These are phyloP conservation scores for Drosophila setosimentum DNA, from an alignment of 2,888 invertebrate species.

Conservation along the genomic window DNA sequence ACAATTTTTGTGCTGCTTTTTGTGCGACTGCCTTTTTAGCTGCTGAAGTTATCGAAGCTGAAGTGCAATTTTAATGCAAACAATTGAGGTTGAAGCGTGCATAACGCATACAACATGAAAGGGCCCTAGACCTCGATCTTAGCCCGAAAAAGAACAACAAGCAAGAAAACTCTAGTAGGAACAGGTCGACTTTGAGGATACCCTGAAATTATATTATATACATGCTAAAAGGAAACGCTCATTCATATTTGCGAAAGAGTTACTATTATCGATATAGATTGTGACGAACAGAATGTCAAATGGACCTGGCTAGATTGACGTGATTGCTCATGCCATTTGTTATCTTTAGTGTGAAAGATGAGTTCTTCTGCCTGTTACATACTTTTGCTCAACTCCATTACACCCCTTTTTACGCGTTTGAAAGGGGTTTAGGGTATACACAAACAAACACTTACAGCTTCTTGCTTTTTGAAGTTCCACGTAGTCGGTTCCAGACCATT, in stretches of 20 bases:
- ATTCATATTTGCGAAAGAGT: neutral
- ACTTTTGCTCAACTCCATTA: neutral
- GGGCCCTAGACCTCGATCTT: slow-evolving; percentile 43
- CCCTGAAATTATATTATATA: neutral
- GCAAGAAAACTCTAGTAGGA: too few species aligned
- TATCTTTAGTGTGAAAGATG: neutral
- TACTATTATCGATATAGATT: neutral
- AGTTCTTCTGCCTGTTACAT: neutral
- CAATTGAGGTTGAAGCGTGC: slow-evolving; percentile 77
- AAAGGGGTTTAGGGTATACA: slow-evolving; percentile 5
- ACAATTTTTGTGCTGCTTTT: slow-evolving; percentile 64
- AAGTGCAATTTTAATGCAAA: slow-evolving; percentile 79
- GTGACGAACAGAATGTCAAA: neutral
- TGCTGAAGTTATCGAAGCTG: slow-evolving; percentile 73
- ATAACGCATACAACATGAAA: slow-evolving; percentile 58
- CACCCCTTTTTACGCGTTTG: slow-evolving; percentile 1
- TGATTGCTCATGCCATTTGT: neutral
- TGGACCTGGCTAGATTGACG: neutral
- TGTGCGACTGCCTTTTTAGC: slow-evolving; percentile 38
- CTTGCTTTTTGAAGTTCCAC: slow-evolving; percentile 20
- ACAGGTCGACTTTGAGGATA: neutral
- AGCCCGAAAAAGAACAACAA: slow-evolving; percentile 16
- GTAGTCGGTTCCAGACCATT: slow-evolving; percentile 18
- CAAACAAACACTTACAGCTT: slow-evolving; percentile 12
- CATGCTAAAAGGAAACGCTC: too few species aligned